These are phyloP conservation scores for Ernsta delagoae DNA, from an alignment of 2,888 invertebrate species.

Conservation along the genomic window DNA sequence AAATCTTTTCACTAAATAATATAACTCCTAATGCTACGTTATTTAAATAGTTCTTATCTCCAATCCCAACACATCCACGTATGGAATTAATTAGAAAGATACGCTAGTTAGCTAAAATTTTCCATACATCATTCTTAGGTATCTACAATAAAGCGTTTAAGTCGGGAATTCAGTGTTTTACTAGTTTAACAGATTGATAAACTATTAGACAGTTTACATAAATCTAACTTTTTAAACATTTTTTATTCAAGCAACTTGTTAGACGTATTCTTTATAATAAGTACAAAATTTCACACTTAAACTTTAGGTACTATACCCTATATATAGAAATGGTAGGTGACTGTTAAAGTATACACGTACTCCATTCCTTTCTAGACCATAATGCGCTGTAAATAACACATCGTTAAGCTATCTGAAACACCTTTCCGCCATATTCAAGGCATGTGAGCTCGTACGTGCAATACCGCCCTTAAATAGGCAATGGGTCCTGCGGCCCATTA, in stretches of 20 bases:
- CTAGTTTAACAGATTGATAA: slow-evolving; percentile 13
- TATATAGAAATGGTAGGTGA: too few relatives aligned
- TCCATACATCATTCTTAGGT: too few relatives aligned
- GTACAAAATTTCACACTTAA: too few relatives aligned
- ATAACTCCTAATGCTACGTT: too few relatives aligned
- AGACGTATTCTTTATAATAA: too few relatives aligned
- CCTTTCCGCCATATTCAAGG: not conserved
- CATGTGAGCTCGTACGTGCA: slow-evolving; percentile 50
- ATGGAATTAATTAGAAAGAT: slow-evolving; percentile 45
- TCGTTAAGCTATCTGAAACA: not conserved
- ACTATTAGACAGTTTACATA: slow-evolving; percentile 1
- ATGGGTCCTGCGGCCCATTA: slow-evolving; percentile 73
- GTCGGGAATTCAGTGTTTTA: slow-evolving; percentile 9
- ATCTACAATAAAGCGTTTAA: slow-evolving; percentile 28
- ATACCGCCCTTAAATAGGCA: slow-evolving; percentile 68
- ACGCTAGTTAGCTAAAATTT: slow-evolving; percentile 37
- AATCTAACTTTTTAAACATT: too few relatives aligned
- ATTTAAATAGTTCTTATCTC: slow-evolving; percentile 27
- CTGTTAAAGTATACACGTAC: too few relatives aligned
- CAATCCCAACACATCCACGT: slow-evolving; percentile 36
- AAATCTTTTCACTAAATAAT: too few relatives aligned
- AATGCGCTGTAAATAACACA: not conserved
- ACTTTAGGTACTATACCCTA: too few relatives aligned
- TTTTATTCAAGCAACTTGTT: too few relatives aligned
- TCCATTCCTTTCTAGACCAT: not conserved